Percentiles rank a stretch among this genome's conserved stretches.
phyloP scores from a whole-genome alignment of 53 echinoderm and acorn worm species.

The Antedon mediterranea region DNA sequence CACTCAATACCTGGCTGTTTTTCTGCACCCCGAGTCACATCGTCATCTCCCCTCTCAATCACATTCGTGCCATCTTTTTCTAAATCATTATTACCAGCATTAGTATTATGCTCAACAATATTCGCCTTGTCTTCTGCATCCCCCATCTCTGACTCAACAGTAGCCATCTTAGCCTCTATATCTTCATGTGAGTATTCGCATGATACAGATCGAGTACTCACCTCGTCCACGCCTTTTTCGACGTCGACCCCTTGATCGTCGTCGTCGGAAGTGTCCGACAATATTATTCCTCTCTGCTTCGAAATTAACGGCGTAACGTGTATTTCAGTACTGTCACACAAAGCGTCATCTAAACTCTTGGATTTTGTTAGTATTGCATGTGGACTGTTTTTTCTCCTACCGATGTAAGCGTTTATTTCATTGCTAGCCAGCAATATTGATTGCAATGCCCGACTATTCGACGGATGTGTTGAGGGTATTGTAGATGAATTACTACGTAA shows the following conservation, averaged over 20 bases:
- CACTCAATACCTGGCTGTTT: neutral
- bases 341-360: neutral
- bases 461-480: neutral
- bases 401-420: neutral
- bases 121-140: neutral
- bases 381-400: neutral
- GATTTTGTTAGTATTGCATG: neutral
- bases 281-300: neutral
- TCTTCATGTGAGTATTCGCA: neutral
- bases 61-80: neutral
- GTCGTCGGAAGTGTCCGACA: neutral
- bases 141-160: neutral
- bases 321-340: neutral
- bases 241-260: neutral
- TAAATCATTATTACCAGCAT: neutral
- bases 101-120: neutral
- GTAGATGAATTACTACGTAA: neutral
- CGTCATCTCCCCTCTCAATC: neutral
- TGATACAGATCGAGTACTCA: neutral
- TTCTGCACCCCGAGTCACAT: neutral
- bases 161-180: neutral
- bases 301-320: neutral
- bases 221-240: neutral
- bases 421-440: neutral
- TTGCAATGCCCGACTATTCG: neutral